Evolutionary conservation across 2,888 invertebrate species (phyloP).

Genomic region (Cerastis rubricosa): DNA sequence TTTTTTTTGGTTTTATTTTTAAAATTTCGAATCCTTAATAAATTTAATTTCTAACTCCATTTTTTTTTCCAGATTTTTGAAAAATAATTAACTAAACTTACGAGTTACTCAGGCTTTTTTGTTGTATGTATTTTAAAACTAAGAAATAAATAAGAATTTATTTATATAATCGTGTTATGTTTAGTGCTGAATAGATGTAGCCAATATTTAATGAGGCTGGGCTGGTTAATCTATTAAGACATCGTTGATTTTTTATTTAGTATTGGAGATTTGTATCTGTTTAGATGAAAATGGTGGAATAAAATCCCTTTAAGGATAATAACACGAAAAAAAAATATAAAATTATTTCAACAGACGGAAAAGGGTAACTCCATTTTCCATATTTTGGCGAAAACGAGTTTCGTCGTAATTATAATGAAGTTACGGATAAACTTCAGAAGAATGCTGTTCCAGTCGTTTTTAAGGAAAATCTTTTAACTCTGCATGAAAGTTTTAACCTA

Average conservation of each 20-base stretch:
- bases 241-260: background rate
- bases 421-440: conserved; percentile 6
- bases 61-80: too few species aligned
- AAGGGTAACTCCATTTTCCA: background rate
- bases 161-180: background rate
- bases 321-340: background rate
- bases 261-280: background rate
- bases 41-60: too few species aligned
- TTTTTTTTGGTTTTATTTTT: too few species aligned
- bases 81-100: too few species aligned
- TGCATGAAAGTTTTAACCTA: conserved; percentile 1
- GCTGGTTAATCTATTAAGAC: background rate
- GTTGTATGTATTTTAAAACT: too few species aligned
- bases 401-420: conserved; percentile 18
- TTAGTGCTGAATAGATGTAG: background rate
- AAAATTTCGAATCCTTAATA: too few species aligned
- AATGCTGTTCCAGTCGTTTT: conserved; percentile 4
- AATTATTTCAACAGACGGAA: background rate
- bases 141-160: background rate
- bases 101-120: too few species aligned
- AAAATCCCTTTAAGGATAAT: background rate
- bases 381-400: conserved; percentile 26
- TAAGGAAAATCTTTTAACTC: conserved; percentile 12
- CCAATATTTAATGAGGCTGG: background rate
- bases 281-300: background rate